Percentiles rank a stretch among this genome's conserved stretches.
These are phyloP conservation scores for Bergia sp. DNA, from an alignment of 92 coral and sea anemone species.

Conservation along the genomic window DNA sequence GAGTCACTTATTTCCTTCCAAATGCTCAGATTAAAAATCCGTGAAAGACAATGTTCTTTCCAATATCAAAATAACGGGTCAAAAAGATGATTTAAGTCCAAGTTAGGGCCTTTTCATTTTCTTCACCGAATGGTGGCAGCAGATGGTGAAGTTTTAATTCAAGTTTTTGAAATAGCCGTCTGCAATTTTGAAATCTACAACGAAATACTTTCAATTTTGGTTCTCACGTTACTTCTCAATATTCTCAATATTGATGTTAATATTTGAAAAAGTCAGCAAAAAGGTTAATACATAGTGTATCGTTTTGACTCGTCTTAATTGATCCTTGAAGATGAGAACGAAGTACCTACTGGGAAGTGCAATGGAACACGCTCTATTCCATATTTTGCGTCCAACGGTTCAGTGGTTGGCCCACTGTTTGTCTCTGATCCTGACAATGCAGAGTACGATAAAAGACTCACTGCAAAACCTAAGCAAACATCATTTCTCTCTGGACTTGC, in stretches of 20 bases:
- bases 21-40: too few species aligned
- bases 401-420: conserved; percentile 61
- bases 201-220: too few species aligned
- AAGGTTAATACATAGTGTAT: neutral
- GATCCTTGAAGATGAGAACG: conserved; percentile 77
- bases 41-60: too few species aligned
- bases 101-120: too few species aligned
- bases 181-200: too few species aligned
- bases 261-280: neutral
- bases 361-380: conserved; percentile 53
- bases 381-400: conserved; percentile 69
- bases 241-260: neutral
- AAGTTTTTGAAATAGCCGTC: too few species aligned
- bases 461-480: conserved; percentile 25
- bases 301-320: neutral
- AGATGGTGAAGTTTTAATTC: too few species aligned
- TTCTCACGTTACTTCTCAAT: too few species aligned
- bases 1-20: too few species aligned
- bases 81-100: too few species aligned
- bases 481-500: conserved; percentile 1
- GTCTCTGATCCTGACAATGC: conserved; percentile 89
- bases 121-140: too few species aligned
- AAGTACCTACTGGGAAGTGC: conserved; percentile 75
- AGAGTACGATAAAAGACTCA: conserved; percentile 9
- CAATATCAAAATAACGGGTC: too few species aligned